phyloP scores from a whole-genome alignment of 2,113 vertebrate species.

The Solenodon paradoxus region DNA sequence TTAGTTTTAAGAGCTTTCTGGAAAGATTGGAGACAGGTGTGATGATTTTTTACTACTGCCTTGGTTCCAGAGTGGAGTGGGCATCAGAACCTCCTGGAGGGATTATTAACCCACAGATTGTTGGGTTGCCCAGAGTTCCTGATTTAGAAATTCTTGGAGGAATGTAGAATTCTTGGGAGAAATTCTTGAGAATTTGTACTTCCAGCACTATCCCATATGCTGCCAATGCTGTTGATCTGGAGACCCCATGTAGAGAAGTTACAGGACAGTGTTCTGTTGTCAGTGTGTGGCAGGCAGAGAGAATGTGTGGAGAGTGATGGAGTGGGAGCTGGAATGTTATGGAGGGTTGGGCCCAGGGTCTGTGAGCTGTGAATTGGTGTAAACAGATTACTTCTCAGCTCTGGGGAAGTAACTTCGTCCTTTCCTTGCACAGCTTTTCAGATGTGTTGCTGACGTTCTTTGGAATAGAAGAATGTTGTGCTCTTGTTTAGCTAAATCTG shows the following conservation, averaged over 20 bases:
- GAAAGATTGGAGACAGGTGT: neutral
- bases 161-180: too few relatives aligned
- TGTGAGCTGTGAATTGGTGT: neutral
- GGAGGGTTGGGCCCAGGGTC: neutral
- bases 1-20: neutral
- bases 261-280: neutral
- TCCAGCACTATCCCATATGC: neutral
- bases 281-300: neutral
- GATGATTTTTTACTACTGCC: neutral
- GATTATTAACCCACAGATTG: neutral
- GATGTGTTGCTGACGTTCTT: neutral
- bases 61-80: neutral
- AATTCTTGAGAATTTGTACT: neutral
- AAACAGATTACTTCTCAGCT: neutral
- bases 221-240: neutral
- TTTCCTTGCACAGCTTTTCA: neutral
- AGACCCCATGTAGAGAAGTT: neutral
- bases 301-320: neutral
- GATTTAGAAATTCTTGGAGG: neutral
- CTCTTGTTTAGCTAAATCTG: constrained; percentile 58
- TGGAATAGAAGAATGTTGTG: neutral
- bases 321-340: neutral
- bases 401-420: neutral
- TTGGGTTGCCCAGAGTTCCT: neutral
- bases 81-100: neutral